Percentiles rank a stretch among this genome's conserved stretches.
phyloP scores from a whole-genome alignment of 1,140 invertebrate genomes.

The Drosophila kikkawai region DNA sequence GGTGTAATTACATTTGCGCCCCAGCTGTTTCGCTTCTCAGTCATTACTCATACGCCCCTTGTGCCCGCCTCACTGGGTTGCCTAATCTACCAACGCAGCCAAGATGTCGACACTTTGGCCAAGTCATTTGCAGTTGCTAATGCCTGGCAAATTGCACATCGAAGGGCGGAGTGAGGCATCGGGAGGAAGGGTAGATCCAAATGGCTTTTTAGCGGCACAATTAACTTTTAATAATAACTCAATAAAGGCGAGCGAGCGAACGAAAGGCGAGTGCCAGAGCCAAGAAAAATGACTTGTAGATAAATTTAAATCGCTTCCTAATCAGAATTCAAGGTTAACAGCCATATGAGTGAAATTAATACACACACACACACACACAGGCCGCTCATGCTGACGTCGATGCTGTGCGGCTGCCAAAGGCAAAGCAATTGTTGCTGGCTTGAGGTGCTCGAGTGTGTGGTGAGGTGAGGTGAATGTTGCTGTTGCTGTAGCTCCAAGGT shows the following conservation, averaged over 20 bases:
- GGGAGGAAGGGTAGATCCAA: slow-evolving; percentile 8
- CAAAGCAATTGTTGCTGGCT: slow-evolving; percentile 51
- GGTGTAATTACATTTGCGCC: slow-evolving; percentile 68
- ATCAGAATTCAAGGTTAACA: slow-evolving; percentile 78
- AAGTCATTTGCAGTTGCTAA: slow-evolving; percentile 76
- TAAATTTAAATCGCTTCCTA: slow-evolving; percentile 81
- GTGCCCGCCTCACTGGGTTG: slow-evolving; percentile 31
- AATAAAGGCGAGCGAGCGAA: slow-evolving; percentile 48
- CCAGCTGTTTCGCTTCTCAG: slow-evolving; percentile 66
- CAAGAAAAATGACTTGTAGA: slow-evolving; percentile 69
- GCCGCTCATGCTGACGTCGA: slow-evolving; percentile 45
- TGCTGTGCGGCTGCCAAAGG: slow-evolving; percentile 68
- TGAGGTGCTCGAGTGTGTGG: slow-evolving; percentile 37
- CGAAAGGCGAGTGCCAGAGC: slow-evolving; percentile 27
- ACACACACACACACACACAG: slow-evolving; percentile 24
- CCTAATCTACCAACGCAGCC: slow-evolving; percentile 58
- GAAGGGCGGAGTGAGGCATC: not conserved
- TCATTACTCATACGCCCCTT: slow-evolving; percentile 78
- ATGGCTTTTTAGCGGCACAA: slow-evolving; percentile 73
- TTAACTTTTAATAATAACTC: slow-evolving; percentile 77
- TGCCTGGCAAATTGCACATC: slow-evolving; percentile 65
- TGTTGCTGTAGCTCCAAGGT: slow-evolving; percentile 66
- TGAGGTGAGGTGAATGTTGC: slow-evolving; percentile 60
- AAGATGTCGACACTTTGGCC: slow-evolving; percentile 67
- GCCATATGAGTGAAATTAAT: slow-evolving; percentile 81